Evolutionary conservation across 2,113 vertebrate genomes (phyloP).

Genomic region (Periophthalmodon schlosseri): DNA sequence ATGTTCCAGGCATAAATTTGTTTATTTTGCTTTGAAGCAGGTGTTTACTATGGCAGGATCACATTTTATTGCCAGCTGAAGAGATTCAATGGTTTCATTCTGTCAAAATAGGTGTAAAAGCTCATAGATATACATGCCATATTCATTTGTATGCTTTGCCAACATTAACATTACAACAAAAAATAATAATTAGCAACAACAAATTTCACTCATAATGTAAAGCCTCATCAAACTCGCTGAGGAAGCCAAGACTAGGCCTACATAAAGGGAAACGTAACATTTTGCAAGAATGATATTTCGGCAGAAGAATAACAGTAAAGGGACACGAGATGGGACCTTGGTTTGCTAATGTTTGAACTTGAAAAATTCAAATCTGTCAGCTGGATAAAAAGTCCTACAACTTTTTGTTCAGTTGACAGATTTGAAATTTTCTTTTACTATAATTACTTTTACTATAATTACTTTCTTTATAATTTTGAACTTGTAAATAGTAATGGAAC

Average conservation of each 20-base stretch:
- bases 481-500: neutral
- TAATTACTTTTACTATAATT: no score
- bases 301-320: constrained; percentile 4
- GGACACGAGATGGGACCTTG: neutral
- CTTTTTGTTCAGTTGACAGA: no score
- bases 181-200: neutral
- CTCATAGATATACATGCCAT: neutral
- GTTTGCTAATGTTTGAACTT: neutral
- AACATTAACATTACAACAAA: no score
- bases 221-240: neutral
- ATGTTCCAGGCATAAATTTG: constrained; percentile 1
- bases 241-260: neutral
- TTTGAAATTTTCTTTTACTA: no score
- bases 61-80: neutral
- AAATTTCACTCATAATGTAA: neutral
- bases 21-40: constrained; percentile 16
- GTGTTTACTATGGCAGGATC: constrained; percentile 13
- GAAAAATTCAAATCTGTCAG: no score
- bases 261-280: neutral
- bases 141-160: neutral
- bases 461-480: no score
- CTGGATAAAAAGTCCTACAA: no score
- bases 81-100: neutral
- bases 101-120: neutral
- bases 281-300: neutral